Base-by-base conservation (phyloP, 2,888 invertebrate genomes). In the Drosophila incognita region DNA sequence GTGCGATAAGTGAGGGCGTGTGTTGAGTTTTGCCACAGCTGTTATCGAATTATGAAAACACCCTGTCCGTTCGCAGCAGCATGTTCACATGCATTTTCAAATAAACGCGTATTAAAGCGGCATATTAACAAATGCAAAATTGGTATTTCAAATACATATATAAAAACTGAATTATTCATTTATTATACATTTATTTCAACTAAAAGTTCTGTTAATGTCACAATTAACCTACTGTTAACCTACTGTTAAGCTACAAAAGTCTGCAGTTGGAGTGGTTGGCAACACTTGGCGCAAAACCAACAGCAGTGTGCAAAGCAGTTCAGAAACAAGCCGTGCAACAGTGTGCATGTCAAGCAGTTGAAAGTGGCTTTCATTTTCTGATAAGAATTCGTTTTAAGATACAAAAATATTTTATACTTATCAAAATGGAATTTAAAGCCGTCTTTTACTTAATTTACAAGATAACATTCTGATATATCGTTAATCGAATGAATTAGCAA, bases 401-500 rank as follows among this genome's bases (percentile, higher is more conserved):
- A 3, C 29, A 38, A 38, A 38, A 38, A 21, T 35, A 2, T 36
- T 13, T n/a, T 1, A 36, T n/a, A 2, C 7, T 15, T 24, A 46
- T 15, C 15, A 24, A 24, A 21, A 46, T 2, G 4, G 4, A 46
- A 24, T 24, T 46, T 7, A 2, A 2, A 24, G 4, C 0, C 24
- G 6, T 1, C 2, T 11, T 27, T 10, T 5, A 27, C 27, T 29
- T 4, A 27, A 11, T 13, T 18, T 15, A n/a, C 15, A 1, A 4
- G 3, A 11, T 2, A 5, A 8, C 1, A 38, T 7, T 38, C 15
- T 15, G 8, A 49, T n/a, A 49, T 4, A 18, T 33, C 48, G 40
- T 42, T 59, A 38, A 60, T 61, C 71, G 74, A 66, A 79, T 79
- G 62, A 61, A 69, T 77, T 56, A 49, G 21, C 74, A 66, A 74